A percentile compares a stretch with the other conserved stretches of the same genome.
Evolutionary conservation across 2,113 vertebrate genomes (phyloP).

Genomic region (Microtus montanus): DNA sequence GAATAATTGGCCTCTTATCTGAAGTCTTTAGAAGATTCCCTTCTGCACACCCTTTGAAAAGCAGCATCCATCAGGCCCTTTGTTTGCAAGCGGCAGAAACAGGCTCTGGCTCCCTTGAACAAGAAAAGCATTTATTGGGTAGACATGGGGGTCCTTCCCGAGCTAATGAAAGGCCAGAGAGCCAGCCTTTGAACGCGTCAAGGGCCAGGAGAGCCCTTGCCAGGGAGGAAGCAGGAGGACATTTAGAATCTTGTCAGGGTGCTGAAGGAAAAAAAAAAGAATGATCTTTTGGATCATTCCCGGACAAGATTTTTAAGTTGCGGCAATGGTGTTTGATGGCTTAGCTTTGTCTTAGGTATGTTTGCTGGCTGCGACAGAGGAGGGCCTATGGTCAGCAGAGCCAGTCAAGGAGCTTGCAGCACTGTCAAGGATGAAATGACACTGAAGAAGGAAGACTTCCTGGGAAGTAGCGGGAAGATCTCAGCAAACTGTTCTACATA

Average conservation of each 20-base stretch:
- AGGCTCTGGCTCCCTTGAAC: conserved; percentile 33
- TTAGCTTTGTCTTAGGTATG: neutral
- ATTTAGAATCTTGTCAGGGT: conserved; percentile 21
- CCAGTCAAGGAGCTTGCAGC: neutral
- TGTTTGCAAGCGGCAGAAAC: conserved; percentile 73
- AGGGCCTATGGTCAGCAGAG: neutral
- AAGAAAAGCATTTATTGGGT: conserved; percentile 33
- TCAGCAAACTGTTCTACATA: neutral
- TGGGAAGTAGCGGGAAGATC: neutral
- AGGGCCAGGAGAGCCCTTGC: neutral
- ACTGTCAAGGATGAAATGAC: neutral
- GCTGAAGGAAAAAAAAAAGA: neutral
- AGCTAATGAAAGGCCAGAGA: neutral
- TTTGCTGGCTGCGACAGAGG: neutral
- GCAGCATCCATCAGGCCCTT: conserved; percentile 51
- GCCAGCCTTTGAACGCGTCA: neutral
- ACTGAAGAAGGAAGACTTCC: neutral
- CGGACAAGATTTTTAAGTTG: neutral
- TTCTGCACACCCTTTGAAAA: conserved; percentile 68
- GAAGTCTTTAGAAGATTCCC: conserved; percentile 67
- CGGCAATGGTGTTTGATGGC: neutral
- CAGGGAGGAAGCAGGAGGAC: neutral
- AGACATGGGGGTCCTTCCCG: neutral
- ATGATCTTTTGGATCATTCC: neutral
- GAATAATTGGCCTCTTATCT: conserved; percentile 75